Evolutionary conservation across 1,140 invertebrate species (phyloP), one percentile per base, ranked within the genome.

Genomic region (Drosophila mayri): DNA sequence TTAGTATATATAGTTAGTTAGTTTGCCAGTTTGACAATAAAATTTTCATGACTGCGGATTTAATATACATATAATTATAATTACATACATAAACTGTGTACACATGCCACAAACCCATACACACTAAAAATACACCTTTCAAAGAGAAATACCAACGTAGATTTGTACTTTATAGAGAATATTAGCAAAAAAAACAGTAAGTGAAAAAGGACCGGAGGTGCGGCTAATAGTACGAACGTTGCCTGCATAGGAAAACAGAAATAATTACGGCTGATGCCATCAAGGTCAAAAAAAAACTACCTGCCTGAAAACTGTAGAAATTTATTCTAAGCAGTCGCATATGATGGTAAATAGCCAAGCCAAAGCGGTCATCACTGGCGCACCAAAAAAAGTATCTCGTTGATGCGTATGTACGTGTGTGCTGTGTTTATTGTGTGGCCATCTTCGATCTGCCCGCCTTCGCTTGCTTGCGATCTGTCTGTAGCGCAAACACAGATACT

Each of bases 401-500:
- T 46, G 7, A n/a, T 20, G 14, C 16, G 28, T 49, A 28, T 76
- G 28, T 71, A 22, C 37, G n/a, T 50, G 64, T 76, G 37, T 60
- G 22, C 25, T 76, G 55, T 54, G 57, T 49, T 25, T 76, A 47
- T 60, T 76, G 49, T 59, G 57, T 49, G 35, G 83, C 84, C 83
- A 87, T 87, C 79, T 88, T 87, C 84, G 72, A 86, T 79, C 66
- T 76, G 63, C 76, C 78, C 79, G 83, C 84, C 80, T 86, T 79
- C 76, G 62, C 50, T 57, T 46, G 57, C 65, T 65, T 52, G 66
- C 76, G 80, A 87, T 74, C 72, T 83, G 77, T 83, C 73, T 83
- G 74, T 75, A 64, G 64, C 46, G 61, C 67, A 52, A 74, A 64
- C 74, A 83, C 70, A 63, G 72, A 64, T 65, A 84, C 44, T 60